phyloP scores from a whole-genome alignment of 2,797 vertebrate species.

The Crocodylus rhombifer region DNA sequence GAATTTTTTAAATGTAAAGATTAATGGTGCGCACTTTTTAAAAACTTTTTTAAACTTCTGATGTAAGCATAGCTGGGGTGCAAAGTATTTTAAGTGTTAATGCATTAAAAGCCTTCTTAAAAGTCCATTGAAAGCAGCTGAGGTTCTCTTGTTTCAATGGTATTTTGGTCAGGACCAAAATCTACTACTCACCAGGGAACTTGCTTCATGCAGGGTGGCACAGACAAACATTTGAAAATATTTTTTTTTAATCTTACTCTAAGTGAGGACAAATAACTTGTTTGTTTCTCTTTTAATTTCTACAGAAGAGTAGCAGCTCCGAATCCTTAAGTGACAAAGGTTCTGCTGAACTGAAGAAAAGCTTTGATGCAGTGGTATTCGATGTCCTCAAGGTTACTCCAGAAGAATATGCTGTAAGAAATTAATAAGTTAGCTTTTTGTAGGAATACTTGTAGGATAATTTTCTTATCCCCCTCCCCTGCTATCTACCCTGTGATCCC shows the following conservation, averaged over 20 bases:
- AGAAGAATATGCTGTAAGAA: conserved; percentile 98
- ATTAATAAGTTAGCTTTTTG: not conserved
- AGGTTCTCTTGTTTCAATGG: not conserved
- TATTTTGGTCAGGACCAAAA: not conserved
- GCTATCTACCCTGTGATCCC: not conserved
- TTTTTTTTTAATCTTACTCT: not conserved
- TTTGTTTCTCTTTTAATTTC: conserved; percentile 40
- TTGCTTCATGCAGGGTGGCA: not conserved
- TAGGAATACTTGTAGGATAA: not conserved
- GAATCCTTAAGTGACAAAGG: conserved; percentile 97
- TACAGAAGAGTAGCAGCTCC: conserved; percentile 96
- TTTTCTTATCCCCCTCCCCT: not conserved
- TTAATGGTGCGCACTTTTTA: not conserved
- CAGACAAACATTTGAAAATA: not conserved
- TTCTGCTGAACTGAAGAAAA: conserved; percentile 95
- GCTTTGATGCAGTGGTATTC: conserved; percentile 98
- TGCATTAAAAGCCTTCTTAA: not conserved
- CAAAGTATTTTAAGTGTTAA: not conserved
- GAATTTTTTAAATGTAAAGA: not conserved
- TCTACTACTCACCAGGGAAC: not conserved
- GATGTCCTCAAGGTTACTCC: conserved; percentile 98
- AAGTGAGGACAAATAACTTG: not conserved
- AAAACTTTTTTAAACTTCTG: not conserved
- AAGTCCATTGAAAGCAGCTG: not conserved
- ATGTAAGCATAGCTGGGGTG: not conserved